phyloP scores from a whole-genome alignment of 1,140 invertebrate species.

The Matsumurasca onukii region DNA sequence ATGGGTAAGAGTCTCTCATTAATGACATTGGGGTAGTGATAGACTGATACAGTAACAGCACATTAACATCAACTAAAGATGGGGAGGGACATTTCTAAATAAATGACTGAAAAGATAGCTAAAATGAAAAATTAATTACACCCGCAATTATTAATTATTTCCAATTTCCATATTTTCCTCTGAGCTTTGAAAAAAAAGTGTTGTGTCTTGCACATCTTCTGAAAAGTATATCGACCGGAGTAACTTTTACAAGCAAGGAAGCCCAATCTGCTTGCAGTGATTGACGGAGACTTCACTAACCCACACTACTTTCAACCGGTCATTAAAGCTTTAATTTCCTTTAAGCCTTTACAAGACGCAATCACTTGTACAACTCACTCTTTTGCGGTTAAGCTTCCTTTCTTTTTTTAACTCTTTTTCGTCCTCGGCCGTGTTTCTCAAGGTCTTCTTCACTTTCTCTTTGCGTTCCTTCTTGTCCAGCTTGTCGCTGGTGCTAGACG shows the following conservation, averaged over 20 bases:
- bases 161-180: too few relatives aligned
- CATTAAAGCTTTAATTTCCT: neutral
- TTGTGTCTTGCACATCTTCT: neutral
- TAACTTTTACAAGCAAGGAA: neutral
- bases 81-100: too few relatives aligned
- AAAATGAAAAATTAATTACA: too few relatives aligned
- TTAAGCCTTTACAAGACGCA: neutral
- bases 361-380: slow-evolving; percentile 23
- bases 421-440: slow-evolving; percentile 6
- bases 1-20: too few relatives aligned
- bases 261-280: neutral
- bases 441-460: slow-evolving; percentile 21
- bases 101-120: too few relatives aligned
- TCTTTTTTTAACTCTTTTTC: slow-evolving; percentile 31
- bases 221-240: neutral
- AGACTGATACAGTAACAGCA: too few relatives aligned
- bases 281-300: neutral
- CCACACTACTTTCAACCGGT: neutral
- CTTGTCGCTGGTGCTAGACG: neutral
- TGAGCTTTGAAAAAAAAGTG: too few relatives aligned
- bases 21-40: too few relatives aligned
- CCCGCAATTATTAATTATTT: too few relatives aligned
- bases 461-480: slow-evolving; percentile 24
- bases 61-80: too few relatives aligned
- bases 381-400: slow-evolving; percentile 23